Conservation (phyloP, 30 jellyfish, hydroid and myxozoan genomes). For the Cassiopea xamachana region DNA sequence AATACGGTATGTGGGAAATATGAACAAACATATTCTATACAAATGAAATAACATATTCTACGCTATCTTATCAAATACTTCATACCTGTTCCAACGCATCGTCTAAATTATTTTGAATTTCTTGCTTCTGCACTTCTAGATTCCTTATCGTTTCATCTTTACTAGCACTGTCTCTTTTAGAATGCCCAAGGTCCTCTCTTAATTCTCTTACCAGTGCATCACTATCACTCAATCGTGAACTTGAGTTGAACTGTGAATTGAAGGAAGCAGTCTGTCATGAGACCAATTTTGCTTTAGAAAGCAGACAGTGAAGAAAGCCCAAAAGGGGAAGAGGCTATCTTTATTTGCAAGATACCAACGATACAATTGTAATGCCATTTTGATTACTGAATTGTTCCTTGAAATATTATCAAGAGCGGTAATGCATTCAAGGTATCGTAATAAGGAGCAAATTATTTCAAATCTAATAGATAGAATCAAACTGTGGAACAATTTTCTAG, state of each 20-base stretch:
- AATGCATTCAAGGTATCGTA: too few species aligned
- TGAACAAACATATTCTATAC: too few species aligned
- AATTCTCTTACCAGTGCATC: constrained; percentile 48
- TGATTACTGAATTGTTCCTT: too few species aligned
- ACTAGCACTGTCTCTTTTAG: constrained; percentile 50
- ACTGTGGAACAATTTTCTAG: too few species aligned
- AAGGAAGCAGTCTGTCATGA: background rate
- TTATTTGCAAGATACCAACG: too few species aligned
- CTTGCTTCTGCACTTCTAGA: constrained; percentile 62
- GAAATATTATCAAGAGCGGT: too few species aligned
- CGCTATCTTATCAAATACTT: background rate
- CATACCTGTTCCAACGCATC: constrained; percentile 75
- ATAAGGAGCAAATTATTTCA: too few species aligned
- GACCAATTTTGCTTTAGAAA: background rate
- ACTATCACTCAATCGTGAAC: constrained; percentile 35
- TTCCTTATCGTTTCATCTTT: constrained; percentile 43
- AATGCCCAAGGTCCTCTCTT: constrained; percentile 35
- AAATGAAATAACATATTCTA: too few species aligned
- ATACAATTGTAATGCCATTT: too few species aligned
- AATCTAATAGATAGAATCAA: too few species aligned
- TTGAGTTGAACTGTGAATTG: constrained; percentile 22
- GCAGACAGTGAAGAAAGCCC: background rate
- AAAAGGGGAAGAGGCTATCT: background rate
- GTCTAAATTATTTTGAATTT: constrained; percentile 49
- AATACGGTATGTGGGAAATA: too few species aligned